These are phyloP conservation scores for Huso huso DNA, from an alignment of 2,797 vertebrate species.

Conservation along the genomic window DNA sequence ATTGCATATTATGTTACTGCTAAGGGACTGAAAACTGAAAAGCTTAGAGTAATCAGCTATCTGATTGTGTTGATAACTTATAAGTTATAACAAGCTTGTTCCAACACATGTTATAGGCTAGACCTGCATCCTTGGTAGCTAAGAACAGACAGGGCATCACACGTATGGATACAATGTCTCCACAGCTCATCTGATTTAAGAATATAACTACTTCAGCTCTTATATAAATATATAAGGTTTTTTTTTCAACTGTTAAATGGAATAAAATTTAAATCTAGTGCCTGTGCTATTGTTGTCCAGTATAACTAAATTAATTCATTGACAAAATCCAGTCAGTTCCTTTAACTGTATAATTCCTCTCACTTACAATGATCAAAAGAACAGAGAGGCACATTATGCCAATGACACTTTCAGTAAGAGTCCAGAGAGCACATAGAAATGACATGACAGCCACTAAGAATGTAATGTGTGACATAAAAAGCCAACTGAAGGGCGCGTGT, in stretches of 20 bases:
- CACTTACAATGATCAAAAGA: slow-evolving; percentile 75
- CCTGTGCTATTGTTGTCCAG: too few species aligned
- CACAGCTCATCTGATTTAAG: too few species aligned
- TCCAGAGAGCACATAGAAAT: slow-evolving; percentile 57
- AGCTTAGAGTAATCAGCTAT: too few species aligned
- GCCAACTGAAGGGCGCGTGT: slow-evolving; percentile 73
- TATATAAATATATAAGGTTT: too few species aligned
- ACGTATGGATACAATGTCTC: too few species aligned
- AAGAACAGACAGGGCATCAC: background rate
- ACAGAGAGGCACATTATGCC: slow-evolving; percentile 73
- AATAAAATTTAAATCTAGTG: too few species aligned
- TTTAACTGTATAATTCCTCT: slow-evolving; percentile 52
- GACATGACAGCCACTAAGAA: slow-evolving; percentile 79
- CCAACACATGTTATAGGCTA: slow-evolving; percentile 17
- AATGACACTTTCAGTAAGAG: slow-evolving; percentile 80
- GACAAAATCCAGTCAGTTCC: slow-evolving; percentile 31
- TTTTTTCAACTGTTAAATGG: too few species aligned
- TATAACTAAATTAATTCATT: too few species aligned
- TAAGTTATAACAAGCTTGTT: slow-evolving; percentile 5
- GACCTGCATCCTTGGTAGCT: slow-evolving; percentile 17
- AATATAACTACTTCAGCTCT: too few species aligned
- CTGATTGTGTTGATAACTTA: slow-evolving; percentile 8
- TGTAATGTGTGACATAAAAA: slow-evolving; percentile 76
- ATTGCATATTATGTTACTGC: too few species aligned
- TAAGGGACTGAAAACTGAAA: too few species aligned